Base-by-base conservation (phyloP, 2,113 vertebrate species). In the Pongo pygmaeus region DNA sequence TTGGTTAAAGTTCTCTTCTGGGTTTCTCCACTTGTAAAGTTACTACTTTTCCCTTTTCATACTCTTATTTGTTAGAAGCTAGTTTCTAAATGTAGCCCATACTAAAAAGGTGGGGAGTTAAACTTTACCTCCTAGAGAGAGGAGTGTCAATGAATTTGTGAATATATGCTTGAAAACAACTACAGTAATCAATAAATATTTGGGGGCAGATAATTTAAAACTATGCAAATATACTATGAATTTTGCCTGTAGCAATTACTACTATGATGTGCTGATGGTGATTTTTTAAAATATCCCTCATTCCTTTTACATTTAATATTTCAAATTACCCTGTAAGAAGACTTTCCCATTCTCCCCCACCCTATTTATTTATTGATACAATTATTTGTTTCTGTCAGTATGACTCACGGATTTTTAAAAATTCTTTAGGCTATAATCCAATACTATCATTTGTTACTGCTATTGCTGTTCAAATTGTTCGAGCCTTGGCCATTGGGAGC, bases 161-260 rank as follows among this genome's bases (percentile, higher is more conserved):
- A 77, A 35, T 83, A 80, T 89, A 30, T 86, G 6, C 70, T 93
- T 96, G 16, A 97, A 93, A 77, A 70, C 74, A 96, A 64, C 18
- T 23, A 52, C 20, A 80, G 30, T 84, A 74, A 61, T 35, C 89
- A 91, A 78, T 77, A 93, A 93, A 77, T 93, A 97, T 61, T 57
- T 83, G n/a, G 38, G 35, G 14, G 43, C 27, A 96, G 48, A 81
- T 93, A 20, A 97, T 93, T 95, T 97, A 72, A 92, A 12, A 80
- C 43, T 93, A 61, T 69, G 61, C 38, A 92, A 75, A 95, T 87
- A 88, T 85, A 43, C 52, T 96, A 57, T 81, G 81, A 38, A 94
- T 72, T 97, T 94, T 95, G 5, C 27, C 32, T 84, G 23, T 1
- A 92, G 13, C 20, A 92, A 35, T 89, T 96, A 74, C 46, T 92